Evolutionary conservation across 2,797 vertebrate genomes (phyloP).

Genomic region (Danio choprae): DNA sequence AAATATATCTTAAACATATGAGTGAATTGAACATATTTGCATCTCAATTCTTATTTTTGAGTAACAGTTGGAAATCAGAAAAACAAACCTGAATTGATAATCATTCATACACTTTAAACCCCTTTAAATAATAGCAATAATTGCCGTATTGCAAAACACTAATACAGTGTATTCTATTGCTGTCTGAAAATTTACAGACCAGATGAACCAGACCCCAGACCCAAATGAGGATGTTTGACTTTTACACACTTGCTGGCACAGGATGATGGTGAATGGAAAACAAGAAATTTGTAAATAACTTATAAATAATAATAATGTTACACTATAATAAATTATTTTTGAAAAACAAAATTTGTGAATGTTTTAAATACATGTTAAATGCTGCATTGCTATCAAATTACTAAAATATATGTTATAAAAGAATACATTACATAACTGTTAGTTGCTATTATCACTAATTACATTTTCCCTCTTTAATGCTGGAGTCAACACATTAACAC

Average conservation of each 20-base stretch:
- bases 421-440: background rate
- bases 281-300: background rate
- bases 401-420: background rate
- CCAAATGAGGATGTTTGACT: background rate
- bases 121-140: background rate
- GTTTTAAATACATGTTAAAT: background rate
- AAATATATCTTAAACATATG: too few relatives aligned
- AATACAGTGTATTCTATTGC: background rate
- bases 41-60: too few relatives aligned
- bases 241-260: background rate
- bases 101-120: background rate
- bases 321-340: conserved; percentile 18
- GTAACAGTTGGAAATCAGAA: background rate
- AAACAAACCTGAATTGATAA: background rate
- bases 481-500: too few relatives aligned
- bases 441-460: too few relatives aligned
- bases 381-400: background rate
- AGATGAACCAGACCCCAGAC: background rate
- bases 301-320: conserved; percentile 11
- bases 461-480: background rate
- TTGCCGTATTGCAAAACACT: background rate
- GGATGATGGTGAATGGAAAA: background rate
- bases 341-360: background rate
- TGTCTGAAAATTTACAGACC: conserved; percentile 1
- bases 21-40: too few relatives aligned